phyloP scores from a whole-genome alignment of 2,113 vertebrate species.

The Psilopogon haemacephalus region DNA sequence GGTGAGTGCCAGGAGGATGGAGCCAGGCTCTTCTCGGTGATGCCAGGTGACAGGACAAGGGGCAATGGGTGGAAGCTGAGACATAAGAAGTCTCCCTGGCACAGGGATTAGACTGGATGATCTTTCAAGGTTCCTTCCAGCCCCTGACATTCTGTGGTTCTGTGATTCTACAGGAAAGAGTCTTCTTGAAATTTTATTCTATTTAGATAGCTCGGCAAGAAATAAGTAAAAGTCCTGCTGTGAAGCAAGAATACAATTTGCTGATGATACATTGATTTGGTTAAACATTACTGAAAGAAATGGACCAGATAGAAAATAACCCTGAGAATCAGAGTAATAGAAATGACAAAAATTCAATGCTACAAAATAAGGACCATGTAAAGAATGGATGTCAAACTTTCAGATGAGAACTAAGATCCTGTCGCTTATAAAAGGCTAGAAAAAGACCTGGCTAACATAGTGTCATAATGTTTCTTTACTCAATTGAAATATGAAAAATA shows the following conservation, averaged over 20 bases:
- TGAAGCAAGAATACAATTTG: neutral
- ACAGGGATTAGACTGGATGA: too few relatives aligned
- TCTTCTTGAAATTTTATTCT: neutral
- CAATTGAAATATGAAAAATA: neutral
- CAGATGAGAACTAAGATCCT: neutral
- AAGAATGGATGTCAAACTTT: neutral
- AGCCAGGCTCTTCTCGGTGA: too few relatives aligned
- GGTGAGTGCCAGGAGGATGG: too few relatives aligned
- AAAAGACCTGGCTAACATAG: neutral
- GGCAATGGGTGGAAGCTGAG: too few relatives aligned
- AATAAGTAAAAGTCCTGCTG: neutral
- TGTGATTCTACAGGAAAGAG: neutral
- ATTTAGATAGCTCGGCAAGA: neutral
- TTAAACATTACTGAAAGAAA: neutral
- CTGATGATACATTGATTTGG: neutral
- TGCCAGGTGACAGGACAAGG: too few relatives aligned
- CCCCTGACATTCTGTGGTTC: neutral
- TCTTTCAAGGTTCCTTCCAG: too few relatives aligned
- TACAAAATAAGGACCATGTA: neutral
- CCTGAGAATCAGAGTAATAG: neutral
- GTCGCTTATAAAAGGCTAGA: neutral
- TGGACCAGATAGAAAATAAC: neutral
- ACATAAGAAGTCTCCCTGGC: too few relatives aligned
- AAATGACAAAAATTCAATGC: neutral
- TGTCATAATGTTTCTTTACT: neutral